Base-by-base conservation (phyloP, 2,797 vertebrate species). In the Distichodus sexfasciatus region DNA sequence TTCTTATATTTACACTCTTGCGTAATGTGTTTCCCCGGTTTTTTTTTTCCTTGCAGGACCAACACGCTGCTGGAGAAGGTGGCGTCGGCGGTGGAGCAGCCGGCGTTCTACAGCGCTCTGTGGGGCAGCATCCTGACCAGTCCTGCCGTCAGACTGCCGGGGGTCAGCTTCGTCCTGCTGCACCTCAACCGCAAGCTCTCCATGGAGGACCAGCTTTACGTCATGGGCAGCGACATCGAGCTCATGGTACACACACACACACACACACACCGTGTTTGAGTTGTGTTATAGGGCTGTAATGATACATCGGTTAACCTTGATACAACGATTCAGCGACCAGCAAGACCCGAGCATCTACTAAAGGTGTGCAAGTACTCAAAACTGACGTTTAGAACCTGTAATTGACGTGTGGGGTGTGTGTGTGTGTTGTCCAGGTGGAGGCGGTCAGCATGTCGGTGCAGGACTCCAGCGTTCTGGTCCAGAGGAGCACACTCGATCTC, bases 121-220 rank as follows among this genome's bases (percentile, higher is more conserved):
- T 99, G 97, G 97, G 97, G 97, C 43, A 99, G 97, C 87, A 96
- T 99, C 60, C 91, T 99, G 58, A 99, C 96, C 74, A 99, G 97
- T 83, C 96, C 97, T 1, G 91, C 97, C 0, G 95, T 99, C 73
- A 94, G 97, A 48, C 82, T 99, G 77, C 96, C 97, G 0, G 97
- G 96, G 54, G 95, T 99, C 79, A 93, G 95, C 5, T 99, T 95
- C 0, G 96, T 98, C 67, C 93, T 99, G 41, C 91, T 95, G 79
- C 97, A 99, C 82, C 87, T 99, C 76, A 99, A 99, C 78, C 93
- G 95, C 74, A 98, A 98, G 77, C 95, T 98, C 65, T 96, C 95
- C 38, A 99, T 99, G 97, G 97, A 99, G 85, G 97, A 99, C 81
- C 97, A 99, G 66, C 95, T 99, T 51, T 98, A 97, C 69, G 91